Base-by-base conservation (phyloP, 2,888 invertebrate species). In the Synanthedon formicaeformis region DNA sequence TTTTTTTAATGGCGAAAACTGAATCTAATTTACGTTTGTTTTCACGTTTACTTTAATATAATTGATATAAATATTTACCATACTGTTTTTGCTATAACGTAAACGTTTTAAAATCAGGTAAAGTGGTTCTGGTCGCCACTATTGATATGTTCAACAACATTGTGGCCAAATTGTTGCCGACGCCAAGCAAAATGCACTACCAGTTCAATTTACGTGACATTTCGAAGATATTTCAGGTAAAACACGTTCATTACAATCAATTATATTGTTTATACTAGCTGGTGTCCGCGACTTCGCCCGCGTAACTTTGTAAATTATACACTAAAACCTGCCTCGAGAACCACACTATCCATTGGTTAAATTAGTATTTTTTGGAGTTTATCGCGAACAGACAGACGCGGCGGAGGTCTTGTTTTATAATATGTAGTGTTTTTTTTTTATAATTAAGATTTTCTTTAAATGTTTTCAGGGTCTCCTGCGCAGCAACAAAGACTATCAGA, bases 111-210 rank as follows among this genome's bases (percentile, higher is more conserved):
- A 55, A 75, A 63, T 58, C 74, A 88, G 91, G 91, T 51, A 90
- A 90, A 63, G 87, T 90, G 41, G 88, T 96, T 13, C 92, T 96
- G 0, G 69, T 89, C 53, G 92, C 94, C 0, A 94, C 95, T 0
- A 91, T 96, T 64, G 92, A 92, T 59, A 83, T 96, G 60, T 97
- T 95, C 75, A 91, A 92, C 65, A 89, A 90, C 58, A 92, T 96
- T 0, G 89, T 90, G 1, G 79, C 74, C 0, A 93, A 92, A 69
- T 91, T 97, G 85, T 78, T 96, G 48, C 96, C 97, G 0, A 96
- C 96, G 0, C 96, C 96, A 0, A 90, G 92, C 56, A 97, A 96
- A 76, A 95, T 94, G 73, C 96, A 97, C 78, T 97, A 97, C 65
- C 82, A 96, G 41, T 97, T 96, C 81, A 96, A 96, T 76, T 78